Evolutionary conservation across 2,797 vertebrate genomes (phyloP), one percentile per base, ranked within the genome.

Genomic region (Remorina albescens): DNA sequence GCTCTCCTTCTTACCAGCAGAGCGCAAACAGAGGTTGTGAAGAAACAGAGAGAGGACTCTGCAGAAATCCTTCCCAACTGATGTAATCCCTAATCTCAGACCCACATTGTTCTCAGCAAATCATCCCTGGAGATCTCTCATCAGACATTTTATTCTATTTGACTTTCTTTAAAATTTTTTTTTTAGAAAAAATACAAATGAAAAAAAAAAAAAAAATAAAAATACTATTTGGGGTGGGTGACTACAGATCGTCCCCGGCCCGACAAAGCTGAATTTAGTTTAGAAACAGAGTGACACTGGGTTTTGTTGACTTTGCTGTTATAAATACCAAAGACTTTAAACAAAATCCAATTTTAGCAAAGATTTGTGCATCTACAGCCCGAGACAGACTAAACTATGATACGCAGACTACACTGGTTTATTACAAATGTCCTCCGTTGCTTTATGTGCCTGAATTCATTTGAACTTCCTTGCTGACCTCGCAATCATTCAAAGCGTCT

Each of bases 1-100:
- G 25, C 84, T 80, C 69, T 72, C 80, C 78, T 82, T 81, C 78
- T 89, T 85, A 81, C 74, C 72, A 83, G 84, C 86, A 76, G 88
- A 89, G 86, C 66, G 57, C 89, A 91, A 93, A 91, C 87, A 90
- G 82, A 91, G 74, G 76, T 88, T 77, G 76, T 78, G 68, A 67
- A 81, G 82, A 74, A 78, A 76, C 63, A 73, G 71, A 81, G 69
- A 69, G 61, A 32, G 70, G 62, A 76, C 68, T 87, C 72, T 58
- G 68, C 86, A 79, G 28, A 88, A 87, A 88, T 82, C 87, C 83
- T 74, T 74, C 66, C 70, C 82, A 74, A 78, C 85, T 92, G 89
- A 93, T 87, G 88, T 82, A 87, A 89, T 90, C 87, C 87, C 85
- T 88, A 89, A 91, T 92, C 88, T 78, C 67, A 81, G 74, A 87